Evolutionary conservation across 2,888 invertebrate genomes (phyloP), one percentile per base, ranked within the genome.

Genomic region (Rhabditoides inermis): DNA sequence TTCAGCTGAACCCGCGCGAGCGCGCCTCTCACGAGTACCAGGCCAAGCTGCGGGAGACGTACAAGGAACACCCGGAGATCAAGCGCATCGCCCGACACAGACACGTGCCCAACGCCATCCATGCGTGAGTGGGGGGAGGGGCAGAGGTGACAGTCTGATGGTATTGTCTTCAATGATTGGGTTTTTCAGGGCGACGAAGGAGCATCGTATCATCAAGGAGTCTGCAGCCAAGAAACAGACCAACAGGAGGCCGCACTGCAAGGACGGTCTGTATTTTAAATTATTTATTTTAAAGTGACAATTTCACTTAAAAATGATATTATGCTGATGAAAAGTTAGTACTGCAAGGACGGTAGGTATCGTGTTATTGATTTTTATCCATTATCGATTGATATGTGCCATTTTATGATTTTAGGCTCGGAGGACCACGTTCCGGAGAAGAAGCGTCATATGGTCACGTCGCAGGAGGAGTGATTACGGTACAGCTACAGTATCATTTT

Each of bases 1-100:
- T 72, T 37, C 65, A 90, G 90, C 76, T 90, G 47, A 86, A 84
- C 78, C 88, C 89, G 1, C 83, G 95, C 60, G 95, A 99, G 79
- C 84, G 84, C 69, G 83, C 85, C 10, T 87, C 92, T 0, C 80
- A 91, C 28, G 84, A 88, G 72, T 92, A 94, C 76, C 84, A 85
- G 58, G 86, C 88, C 64, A 85, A 88, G 26, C 79, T 98, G 47
- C 90, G 90, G 76, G 87, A 90, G 60, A 94, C 92, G 76, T 99
- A 85, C 78, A 87, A 85, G 0, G 84, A 85, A 60, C 91, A 94
- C 82, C 98, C 98, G 1, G 86, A 94, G 82, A 84, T 99, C 7
- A 85, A 85, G 68, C 83, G 94, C 57, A 95, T 99, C 64, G 84
- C 86, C 0, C 83, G 88, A 5, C 94, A 98, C 78, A 84, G 95